Evolutionary conservation across 1,140 invertebrate genomes (phyloP).

Genomic region (Stegodyphus mimosarum): DNA sequence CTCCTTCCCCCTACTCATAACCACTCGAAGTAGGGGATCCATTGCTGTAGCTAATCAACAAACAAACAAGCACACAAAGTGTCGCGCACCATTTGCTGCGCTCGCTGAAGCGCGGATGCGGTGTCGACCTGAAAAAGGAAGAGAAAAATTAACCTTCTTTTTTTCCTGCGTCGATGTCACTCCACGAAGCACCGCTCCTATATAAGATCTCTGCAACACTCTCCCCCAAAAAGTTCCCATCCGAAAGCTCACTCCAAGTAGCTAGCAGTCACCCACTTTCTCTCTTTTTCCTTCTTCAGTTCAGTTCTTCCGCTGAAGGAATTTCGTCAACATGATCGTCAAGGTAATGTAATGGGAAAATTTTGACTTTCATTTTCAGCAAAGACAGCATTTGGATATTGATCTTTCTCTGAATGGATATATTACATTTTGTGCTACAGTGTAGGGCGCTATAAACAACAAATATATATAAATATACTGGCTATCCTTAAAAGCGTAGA

Average conservation of each 20-base stretch:
- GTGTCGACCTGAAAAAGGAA: constrained; percentile 54
- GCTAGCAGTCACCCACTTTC: too few species aligned
- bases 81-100: constrained; percentile 48
- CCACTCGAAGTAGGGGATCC: neutral
- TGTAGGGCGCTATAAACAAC: too few species aligned
- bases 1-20: neutral
- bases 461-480: too few species aligned
- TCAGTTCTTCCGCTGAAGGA: neutral
- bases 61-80: constrained; percentile 1
- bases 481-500: too few species aligned
- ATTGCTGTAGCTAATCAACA: neutral
- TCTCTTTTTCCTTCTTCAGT: neutral
- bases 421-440: too few species aligned
- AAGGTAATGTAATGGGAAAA: constrained; percentile 33
- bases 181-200: constrained; percentile 23
- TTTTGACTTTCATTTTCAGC: neutral
- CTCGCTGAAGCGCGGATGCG: constrained; percentile 18
- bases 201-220: constrained; percentile 35
- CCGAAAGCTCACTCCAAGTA: neutral
- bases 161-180: constrained; percentile 56
- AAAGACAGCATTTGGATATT: too few species aligned
- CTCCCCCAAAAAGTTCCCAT: neutral
- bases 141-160: constrained; percentile 58
- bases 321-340: constrained; percentile 23
- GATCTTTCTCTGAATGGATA: too few species aligned